These are phyloP conservation scores for Siniperca obscura DNA, from an alignment of 2,797 vertebrate genomes.

Conservation along the genomic window DNA sequence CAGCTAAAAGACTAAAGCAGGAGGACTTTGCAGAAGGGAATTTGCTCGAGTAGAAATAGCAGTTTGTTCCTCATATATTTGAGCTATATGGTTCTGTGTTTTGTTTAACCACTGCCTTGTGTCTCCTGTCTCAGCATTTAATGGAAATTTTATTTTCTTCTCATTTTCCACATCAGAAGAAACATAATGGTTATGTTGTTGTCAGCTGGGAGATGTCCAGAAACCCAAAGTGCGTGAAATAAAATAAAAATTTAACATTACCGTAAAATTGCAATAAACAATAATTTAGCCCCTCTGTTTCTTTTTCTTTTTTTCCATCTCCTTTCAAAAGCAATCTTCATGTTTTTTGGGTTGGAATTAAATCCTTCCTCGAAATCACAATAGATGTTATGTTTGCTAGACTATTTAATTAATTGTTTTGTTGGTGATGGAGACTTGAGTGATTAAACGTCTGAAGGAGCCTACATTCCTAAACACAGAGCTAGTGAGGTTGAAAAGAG, in stretches of 20 bases:
- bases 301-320: constrained; percentile 19
- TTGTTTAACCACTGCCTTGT: constrained; percentile 58
- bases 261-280: constrained; percentile 56
- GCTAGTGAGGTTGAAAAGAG: constrained; percentile 60
- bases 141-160: constrained; percentile 67
- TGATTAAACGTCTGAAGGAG: constrained; percentile 68
- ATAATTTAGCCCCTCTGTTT: constrained; percentile 44
- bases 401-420: constrained; percentile 69
- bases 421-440: constrained; percentile 53
- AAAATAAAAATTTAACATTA: constrained; percentile 20
- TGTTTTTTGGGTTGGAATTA: constrained; percentile 73
- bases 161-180: constrained; percentile 73
- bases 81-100: constrained; percentile 44
- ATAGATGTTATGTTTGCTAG: constrained; percentile 61
- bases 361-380: constrained; percentile 63
- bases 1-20: constrained; percentile 45
- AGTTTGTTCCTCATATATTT: constrained; percentile 48
- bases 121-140: constrained; percentile 53
- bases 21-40: constrained; percentile 26
- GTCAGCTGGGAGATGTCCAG: constrained; percentile 64
- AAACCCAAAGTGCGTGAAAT: constrained; percentile 67
- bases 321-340: constrained; percentile 66
- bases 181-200: constrained; percentile 66
- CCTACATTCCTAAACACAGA: constrained; percentile 54
- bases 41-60: constrained; percentile 33